These are phyloP conservation scores for Spodoptera littoralis DNA, from an alignment of 2,888 invertebrate species.

Conservation along the genomic window DNA sequence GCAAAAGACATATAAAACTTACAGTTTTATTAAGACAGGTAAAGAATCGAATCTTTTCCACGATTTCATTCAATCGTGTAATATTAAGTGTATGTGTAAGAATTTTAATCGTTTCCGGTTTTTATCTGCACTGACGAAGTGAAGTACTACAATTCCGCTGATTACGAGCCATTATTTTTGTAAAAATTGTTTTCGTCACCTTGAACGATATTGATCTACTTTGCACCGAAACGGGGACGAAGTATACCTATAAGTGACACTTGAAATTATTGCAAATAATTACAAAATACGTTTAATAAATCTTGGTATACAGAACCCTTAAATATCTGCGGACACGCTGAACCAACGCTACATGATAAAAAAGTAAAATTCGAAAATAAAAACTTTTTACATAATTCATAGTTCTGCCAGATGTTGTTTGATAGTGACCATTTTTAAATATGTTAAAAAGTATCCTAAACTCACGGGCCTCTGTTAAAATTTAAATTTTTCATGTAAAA, in stretches of 20 bases:
- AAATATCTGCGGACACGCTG: neutral
- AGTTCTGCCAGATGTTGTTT: conserved; percentile 53
- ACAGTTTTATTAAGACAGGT: no score
- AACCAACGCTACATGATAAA: conserved; percentile 4
- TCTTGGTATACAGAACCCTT: conserved; percentile 4
- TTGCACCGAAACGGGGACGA: no score
- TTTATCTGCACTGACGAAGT: neutral
- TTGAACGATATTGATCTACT: neutral
- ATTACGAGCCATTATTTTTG: conserved; percentile 2
- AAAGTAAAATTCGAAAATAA: conserved; percentile 9
- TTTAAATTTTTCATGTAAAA: conserved; percentile 48
- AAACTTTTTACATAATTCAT: conserved; percentile 44
- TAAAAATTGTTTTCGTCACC: neutral
- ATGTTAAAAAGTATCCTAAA: conserved; percentile 21
- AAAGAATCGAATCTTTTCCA: no score
- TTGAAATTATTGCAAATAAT: no score
- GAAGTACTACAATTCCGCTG: conserved; percentile 2
- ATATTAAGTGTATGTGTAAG: neutral
- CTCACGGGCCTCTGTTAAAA: conserved; percentile 22
- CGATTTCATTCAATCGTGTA: no score
- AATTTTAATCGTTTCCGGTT: conserved; percentile 8
- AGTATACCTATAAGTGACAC: no score
- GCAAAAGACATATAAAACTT: no score
- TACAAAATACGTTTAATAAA: neutral
- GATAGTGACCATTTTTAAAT: conserved; percentile 18